These are phyloP conservation scores for Acrobasis suavella DNA, from an alignment of 2,888 invertebrate species.

Conservation along the genomic window DNA sequence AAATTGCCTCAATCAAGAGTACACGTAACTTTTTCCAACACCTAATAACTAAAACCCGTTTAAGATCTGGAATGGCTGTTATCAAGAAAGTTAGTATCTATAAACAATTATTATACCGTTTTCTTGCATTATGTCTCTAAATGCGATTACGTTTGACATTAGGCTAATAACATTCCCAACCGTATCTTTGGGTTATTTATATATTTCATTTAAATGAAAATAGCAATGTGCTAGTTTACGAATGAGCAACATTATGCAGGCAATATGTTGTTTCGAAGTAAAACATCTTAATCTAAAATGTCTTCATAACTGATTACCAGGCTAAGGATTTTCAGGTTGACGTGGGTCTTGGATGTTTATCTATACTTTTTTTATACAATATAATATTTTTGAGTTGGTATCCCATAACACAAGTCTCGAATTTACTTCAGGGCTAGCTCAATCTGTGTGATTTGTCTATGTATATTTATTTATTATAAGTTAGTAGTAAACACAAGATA, in stretches of 20 bases:
- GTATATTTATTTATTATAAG: no score
- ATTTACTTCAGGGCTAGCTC: no score
- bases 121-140: conserved; percentile 13
- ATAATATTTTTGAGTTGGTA: no score
- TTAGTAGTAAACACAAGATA: not conserved
- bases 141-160: conserved; percentile 11
- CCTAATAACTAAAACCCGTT: conserved; percentile 19
- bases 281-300: not conserved
- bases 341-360: no score
- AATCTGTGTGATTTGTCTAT: no score
- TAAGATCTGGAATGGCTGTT: conserved; percentile 14
- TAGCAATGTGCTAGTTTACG: not conserved
- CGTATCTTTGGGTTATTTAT: conserved; percentile 18
- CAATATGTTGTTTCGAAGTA: not conserved
- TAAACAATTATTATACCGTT: conserved; percentile 23
- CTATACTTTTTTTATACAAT: no score
- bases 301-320: not conserved
- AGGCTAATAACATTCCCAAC: conserved; percentile 20
- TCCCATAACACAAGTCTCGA: no score
- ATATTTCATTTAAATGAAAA: conserved; percentile 9
- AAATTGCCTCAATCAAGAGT: conserved; percentile 44
- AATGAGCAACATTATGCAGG: not conserved
- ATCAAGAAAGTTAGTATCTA: conserved; percentile 18
- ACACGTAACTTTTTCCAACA: conserved; percentile 41
- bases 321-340: no score